These are phyloP conservation scores for Clostera curtula DNA, from an alignment of 2,888 invertebrate genomes.

Conservation along the genomic window DNA sequence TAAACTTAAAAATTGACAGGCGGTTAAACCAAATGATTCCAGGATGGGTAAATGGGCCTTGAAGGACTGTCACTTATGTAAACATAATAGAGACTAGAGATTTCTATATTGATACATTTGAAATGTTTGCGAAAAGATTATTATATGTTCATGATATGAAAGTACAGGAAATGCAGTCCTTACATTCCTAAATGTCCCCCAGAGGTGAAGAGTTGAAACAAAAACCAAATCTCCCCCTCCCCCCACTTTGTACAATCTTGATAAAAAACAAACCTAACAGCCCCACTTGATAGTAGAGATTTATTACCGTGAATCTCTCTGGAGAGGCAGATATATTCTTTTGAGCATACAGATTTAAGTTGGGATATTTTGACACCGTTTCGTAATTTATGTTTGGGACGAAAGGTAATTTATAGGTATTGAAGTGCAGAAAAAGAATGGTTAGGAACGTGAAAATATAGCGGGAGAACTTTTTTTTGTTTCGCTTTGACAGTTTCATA, in stretches of 20 bases:
- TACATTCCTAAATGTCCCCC: conserved; percentile 34
- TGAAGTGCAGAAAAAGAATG: not conserved
- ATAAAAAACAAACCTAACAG: conserved; percentile 49
- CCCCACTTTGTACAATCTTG: conserved; percentile 35
- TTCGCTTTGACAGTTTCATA: too few relatives aligned
- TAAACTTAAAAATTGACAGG: too few relatives aligned
- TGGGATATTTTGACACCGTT: conserved; percentile 22
- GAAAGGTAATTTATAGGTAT: not conserved
- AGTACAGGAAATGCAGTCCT: too few relatives aligned
- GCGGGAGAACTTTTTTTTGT: too few relatives aligned
- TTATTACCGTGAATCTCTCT: conserved; percentile 52
- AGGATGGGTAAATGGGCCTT: too few relatives aligned
- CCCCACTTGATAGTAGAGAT: conserved; percentile 49
- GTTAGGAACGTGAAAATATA: not conserved
- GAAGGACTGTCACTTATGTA: too few relatives aligned
- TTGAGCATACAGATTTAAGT: conserved; percentile 36
- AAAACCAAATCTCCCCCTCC: conserved; percentile 17
- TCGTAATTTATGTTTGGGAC: conserved; percentile 3
- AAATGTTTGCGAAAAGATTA: too few relatives aligned
- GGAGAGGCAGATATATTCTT: conserved; percentile 49
- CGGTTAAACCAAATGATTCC: too few relatives aligned
- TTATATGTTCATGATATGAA: too few relatives aligned
- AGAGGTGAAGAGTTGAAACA: conserved; percentile 26
- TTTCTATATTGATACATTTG: too few relatives aligned
- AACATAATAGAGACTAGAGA: too few relatives aligned